A percentile compares a stretch with the other conserved stretches of the same genome.
phyloP scores from a whole-genome alignment of 2,888 invertebrate genomes.

The Hydroisotoma schaefferi region DNA sequence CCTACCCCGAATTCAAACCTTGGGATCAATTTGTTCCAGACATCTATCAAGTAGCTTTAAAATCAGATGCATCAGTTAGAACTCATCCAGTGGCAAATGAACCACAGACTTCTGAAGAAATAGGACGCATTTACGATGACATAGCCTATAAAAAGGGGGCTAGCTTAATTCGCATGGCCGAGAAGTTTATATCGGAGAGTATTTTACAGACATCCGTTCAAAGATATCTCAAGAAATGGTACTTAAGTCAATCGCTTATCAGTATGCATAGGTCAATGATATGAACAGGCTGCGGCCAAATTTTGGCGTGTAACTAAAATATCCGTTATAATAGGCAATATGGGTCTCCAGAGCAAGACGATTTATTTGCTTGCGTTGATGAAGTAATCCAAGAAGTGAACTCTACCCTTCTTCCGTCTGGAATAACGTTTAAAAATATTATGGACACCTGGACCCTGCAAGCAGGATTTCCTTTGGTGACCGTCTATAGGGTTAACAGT shows the following conservation, averaged over 20 bases:
- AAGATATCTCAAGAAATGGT: conserved; percentile 34
- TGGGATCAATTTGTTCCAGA: conserved; percentile 35
- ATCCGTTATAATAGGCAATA: conserved; percentile 23
- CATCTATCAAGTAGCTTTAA: conserved; percentile 33
- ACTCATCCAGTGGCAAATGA: conserved; percentile 41
- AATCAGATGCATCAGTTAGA: conserved; percentile 19
- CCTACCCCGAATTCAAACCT: conserved; percentile 36
- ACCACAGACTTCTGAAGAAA: conserved; percentile 21
- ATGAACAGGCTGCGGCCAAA: not conserved
- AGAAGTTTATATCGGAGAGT: conserved; percentile 32
- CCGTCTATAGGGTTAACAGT: conserved; percentile 20
- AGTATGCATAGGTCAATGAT: too few species aligned
- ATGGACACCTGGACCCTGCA: conserved; percentile 42
- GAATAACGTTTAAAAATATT: conserved; percentile 27
- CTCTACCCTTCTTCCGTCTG: conserved; percentile 14
- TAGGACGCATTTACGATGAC: conserved; percentile 37
- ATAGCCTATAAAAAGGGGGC: conserved; percentile 42
- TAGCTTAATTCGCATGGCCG: conserved; percentile 37
- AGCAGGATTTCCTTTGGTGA: conserved; percentile 35
- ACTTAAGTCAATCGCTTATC: too few species aligned
- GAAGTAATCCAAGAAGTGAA: conserved; percentile 19
- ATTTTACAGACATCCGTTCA: conserved; percentile 31
- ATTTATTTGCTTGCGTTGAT: conserved; percentile 34
- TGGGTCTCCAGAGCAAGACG: conserved; percentile 30
- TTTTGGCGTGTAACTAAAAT: too few species aligned